phyloP scores from a whole-genome alignment of 2,888 invertebrate species.

The Phlogophora meticulosa region DNA sequence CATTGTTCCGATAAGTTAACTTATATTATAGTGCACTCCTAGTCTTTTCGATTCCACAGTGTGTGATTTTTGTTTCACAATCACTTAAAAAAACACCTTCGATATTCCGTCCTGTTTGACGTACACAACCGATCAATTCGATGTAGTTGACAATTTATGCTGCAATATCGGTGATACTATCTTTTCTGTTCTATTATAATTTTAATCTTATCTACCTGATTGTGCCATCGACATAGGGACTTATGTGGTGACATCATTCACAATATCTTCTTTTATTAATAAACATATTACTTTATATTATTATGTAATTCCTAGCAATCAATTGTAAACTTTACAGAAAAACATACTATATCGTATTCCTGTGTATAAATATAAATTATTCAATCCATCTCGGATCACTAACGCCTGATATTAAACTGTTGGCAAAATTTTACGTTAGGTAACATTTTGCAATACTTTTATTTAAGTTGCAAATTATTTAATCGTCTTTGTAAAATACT shows the following conservation, averaged over 20 bases:
- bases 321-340: background rate
- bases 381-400: background rate
- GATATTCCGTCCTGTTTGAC: constrained; percentile 11
- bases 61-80: constrained; percentile 1
- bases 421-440: background rate
- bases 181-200: constrained; percentile 50
- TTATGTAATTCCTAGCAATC: background rate
- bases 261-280: constrained; percentile 14
- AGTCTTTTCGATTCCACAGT: background rate
- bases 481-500: too few species aligned
- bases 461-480: too few species aligned
- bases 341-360: background rate
- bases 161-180: constrained; percentile 48
- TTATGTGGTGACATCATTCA: constrained; percentile 59
- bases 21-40: background rate
- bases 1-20: constrained; percentile 27
- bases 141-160: constrained; percentile 41
- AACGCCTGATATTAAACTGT: constrained; percentile 25
- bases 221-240: constrained; percentile 49
- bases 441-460: background rate
- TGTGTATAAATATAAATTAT: background rate
- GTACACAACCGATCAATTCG: constrained; percentile 46
- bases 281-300: constrained; percentile 11
- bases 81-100: constrained; percentile 8
- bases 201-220: constrained; percentile 65